Evolutionary conservation across 2,888 invertebrate genomes (phyloP).

Genomic region (Xylota sylvarum): DNA sequence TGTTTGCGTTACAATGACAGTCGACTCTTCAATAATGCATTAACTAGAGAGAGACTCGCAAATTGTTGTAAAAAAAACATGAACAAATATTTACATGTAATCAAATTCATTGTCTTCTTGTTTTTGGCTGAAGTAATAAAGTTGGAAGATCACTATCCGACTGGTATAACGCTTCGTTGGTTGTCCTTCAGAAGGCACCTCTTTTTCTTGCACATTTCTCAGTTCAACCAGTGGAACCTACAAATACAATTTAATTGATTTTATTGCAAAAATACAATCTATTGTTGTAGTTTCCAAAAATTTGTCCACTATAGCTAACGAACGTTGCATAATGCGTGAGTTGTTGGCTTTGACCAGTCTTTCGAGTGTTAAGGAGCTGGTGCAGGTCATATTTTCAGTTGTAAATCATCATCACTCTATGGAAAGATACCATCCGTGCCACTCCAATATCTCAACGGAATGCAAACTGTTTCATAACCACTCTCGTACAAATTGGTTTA

Average conservation of each 20-base stretch:
- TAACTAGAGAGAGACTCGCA: background rate
- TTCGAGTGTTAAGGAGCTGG: conserved; percentile 25
- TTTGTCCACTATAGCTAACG: background rate
- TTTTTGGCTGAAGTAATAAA: background rate
- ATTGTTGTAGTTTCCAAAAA: background rate
- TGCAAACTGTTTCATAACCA: conserved; percentile 46
- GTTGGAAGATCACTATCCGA: background rate
- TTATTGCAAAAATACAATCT: conserved; percentile 1
- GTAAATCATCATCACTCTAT: conserved; percentile 13
- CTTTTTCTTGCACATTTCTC: background rate
- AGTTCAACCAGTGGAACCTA: conserved; percentile 32
- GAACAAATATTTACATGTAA: conserved; percentile 8
- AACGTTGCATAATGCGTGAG: background rate
- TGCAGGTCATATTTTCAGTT: background rate
- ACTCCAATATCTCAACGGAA: conserved; percentile 62
- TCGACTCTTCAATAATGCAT: too few relatives aligned
- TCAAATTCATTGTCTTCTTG: background rate
- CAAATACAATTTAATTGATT: conserved; percentile 34
- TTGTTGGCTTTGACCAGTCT: conserved; percentile 40
- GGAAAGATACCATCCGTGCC: conserved; percentile 2
- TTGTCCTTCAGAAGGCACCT: conserved; percentile 36
- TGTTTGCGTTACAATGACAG: too few relatives aligned
- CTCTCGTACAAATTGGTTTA: conserved; percentile 41
- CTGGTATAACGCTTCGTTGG: conserved; percentile 3
- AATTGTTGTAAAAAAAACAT: background rate